Evolutionary conservation across 2,797 vertebrate genomes (phyloP).

Genomic region (Astyanax mexicanus): DNA sequence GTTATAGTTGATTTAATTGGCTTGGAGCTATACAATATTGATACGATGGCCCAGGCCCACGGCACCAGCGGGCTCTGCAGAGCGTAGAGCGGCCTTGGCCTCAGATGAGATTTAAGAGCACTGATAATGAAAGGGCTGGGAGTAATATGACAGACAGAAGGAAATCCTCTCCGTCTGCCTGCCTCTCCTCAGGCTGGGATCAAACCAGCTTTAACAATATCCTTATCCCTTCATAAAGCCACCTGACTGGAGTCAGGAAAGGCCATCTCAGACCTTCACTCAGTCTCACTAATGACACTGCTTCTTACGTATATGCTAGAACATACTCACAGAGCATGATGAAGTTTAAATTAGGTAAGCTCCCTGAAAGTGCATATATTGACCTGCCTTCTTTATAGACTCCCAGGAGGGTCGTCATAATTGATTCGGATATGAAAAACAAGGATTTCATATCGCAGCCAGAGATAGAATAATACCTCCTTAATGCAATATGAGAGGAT

Average conservation of each 20-base stretch:
- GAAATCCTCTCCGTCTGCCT: conserved; percentile 46
- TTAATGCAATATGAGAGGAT: conserved; percentile 29
- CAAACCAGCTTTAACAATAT: conserved; percentile 55
- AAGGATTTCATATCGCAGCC: conserved; percentile 38
- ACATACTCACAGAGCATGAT: conserved; percentile 44
- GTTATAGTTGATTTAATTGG: conserved; percentile 20
- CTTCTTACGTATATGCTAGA: conserved; percentile 43
- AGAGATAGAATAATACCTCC: conserved; percentile 30
- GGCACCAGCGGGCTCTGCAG: conserved; percentile 24
- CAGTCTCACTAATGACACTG: conserved; percentile 46
- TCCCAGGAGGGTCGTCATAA: conserved; percentile 39
- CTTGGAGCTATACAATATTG: conserved; percentile 39
- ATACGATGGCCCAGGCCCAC: conserved; percentile 35
- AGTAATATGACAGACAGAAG: conserved; percentile 55
- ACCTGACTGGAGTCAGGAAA: conserved; percentile 39
- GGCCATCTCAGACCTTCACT: conserved; percentile 38
- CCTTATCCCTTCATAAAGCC: conserved; percentile 59
- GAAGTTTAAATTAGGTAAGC: conserved; percentile 56
- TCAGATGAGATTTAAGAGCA: conserved; percentile 55
- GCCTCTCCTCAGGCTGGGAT: conserved; percentile 52
- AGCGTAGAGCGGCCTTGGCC: conserved; percentile 24
- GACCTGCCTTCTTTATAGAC: conserved; percentile 46
- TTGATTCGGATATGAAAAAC: conserved; percentile 50
- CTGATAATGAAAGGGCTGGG: conserved; percentile 54
- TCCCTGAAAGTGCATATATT: conserved; percentile 46